Evolutionary conservation across 2,797 vertebrate genomes (phyloP), one percentile per base, ranked within the genome.

Genomic region (Scomberomorus guttatus): DNA sequence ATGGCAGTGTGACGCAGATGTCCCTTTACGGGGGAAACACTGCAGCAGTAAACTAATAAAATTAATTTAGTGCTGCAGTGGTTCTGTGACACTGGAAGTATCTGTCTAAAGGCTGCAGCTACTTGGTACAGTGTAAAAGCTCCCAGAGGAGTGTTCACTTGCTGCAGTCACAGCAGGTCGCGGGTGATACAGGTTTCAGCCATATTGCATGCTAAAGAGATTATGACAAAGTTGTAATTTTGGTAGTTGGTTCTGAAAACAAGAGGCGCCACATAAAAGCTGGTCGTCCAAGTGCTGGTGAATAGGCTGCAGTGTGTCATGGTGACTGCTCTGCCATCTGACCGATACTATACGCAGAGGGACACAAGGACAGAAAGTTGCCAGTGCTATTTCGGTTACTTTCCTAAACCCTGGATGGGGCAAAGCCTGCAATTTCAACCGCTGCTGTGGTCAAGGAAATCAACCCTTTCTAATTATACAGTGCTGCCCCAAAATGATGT

Each of bases 401-500:
- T 91, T 91, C 86, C 91, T 89, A 77, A 90, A 91, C 87, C 88
- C 83, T 64, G 74, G 89, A 79, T 66, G 69, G 83, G 88, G 75
- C 90, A 77, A 90, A 85, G 89, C 91, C 95, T 94, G 87, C 94
- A 95, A 95, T 95, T 95, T 95, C 82, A 93, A 87, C 62, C 83
- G 86, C 86, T 88, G 83, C 93, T 93, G 94, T 90, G 94, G 93
- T 94, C 89, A 87, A 92, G 85, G 85, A 95, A 95, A 92, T 91
- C 94, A 92, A 89, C 87, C 89, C 93, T 93, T 94, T 94, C 90
- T 95, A 95, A 96, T 96, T 96, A 96, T 93, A 93, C 80, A 76
- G 82, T 60, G 72, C 89, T 91, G 89, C 83, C 87, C 88, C 48
- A 54, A 89, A 75, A 91, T 91, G 90, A 95, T 94, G 91, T 91